Base-by-base conservation (phyloP, 1,140 invertebrate species). In the Lepidurus apus region DNA sequence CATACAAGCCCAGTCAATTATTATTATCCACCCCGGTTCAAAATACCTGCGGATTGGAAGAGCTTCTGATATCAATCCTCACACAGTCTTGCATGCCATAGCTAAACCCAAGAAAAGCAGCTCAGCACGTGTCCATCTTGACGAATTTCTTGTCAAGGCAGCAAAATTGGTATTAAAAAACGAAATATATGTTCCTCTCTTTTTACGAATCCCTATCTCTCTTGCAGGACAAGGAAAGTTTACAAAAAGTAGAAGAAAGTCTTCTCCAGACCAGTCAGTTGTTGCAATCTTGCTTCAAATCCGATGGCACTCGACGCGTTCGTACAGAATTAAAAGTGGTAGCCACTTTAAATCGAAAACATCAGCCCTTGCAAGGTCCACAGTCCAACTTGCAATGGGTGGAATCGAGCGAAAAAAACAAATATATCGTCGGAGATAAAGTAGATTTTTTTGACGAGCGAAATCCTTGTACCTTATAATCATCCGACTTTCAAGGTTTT, bases 1-100 rank as follows among this genome's bases (percentile, higher is more conserved):
- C 85, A 89, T 90, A 80, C 91, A 91, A 81, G 89, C 92, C 1
- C 91, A 93, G 81, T 91, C 91, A 43, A 92, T 95, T 43, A 92
- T 98, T 73, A 91, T 98, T n/a, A 95, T 98, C 74, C 95, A 98
- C 85, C 95, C 96, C 76, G 96, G 96, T 9, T 98, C 96, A 0
- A 89, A 93, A 74, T 92, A 95, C 84, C 87, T 98, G 17, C 86
- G 94, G 75, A 94, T 98, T 82, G 95, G 95, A 3, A 86, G 93
- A 83, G 95, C 95, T 8, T 94, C 93, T 0, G 95, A 98, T 85
- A 86, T 95, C 2, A 91, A 93, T 84, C 96, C 96, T 43, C 87
- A 92, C 65, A 93, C 91, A 13, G 87, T 96, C 73, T 87, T 97
- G 13, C 95, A 98, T 86, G 95, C 93, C 43, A 91, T 98, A 76